Evolutionary conservation across 2,797 vertebrate species (phyloP).

Genomic region (Rhodeus uyekii): DNA sequence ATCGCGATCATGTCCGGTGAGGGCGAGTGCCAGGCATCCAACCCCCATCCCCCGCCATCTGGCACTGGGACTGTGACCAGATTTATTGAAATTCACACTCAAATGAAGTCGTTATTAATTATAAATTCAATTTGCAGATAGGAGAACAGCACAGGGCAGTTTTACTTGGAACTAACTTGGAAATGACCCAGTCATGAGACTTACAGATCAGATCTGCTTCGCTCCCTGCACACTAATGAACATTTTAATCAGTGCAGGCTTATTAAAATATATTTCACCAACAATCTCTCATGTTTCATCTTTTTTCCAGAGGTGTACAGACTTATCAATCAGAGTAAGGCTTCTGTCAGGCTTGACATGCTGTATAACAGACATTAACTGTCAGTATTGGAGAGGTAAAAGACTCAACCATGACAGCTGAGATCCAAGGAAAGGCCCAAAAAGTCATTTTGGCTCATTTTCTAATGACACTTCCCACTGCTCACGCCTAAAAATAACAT

Average conservation of each 20-base stretch:
- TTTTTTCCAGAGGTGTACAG: not conserved
- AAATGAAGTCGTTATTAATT: no score
- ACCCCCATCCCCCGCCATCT: no score
- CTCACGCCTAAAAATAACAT: slow-evolving; percentile 25
- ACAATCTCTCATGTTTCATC: not conserved
- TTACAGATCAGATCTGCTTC: slow-evolving; percentile 6
- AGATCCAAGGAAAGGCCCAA: not conserved
- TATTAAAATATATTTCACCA: slow-evolving; percentile 20
- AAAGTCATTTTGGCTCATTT: not conserved
- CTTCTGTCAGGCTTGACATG: not conserved
- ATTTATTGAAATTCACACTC: slow-evolving; percentile 10
- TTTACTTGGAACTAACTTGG: not conserved
- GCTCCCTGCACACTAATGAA: slow-evolving; percentile 12
- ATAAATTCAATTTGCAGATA: slow-evolving; percentile 10
- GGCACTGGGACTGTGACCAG: no score
- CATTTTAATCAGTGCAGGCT: slow-evolving; percentile 34
- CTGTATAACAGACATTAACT: not conserved
- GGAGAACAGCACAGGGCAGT: not conserved
- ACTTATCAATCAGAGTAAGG: slow-evolving; percentile 1
- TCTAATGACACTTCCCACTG: not conserved
- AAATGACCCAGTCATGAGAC: not conserved
- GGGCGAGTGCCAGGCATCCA: no score
- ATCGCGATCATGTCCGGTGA: no score
- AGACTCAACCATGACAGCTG: slow-evolving; percentile 2
- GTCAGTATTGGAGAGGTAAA: not conserved